phyloP scores from a whole-genome alignment of 1,140 invertebrate genomes.

The Laupala kohalensis region DNA sequence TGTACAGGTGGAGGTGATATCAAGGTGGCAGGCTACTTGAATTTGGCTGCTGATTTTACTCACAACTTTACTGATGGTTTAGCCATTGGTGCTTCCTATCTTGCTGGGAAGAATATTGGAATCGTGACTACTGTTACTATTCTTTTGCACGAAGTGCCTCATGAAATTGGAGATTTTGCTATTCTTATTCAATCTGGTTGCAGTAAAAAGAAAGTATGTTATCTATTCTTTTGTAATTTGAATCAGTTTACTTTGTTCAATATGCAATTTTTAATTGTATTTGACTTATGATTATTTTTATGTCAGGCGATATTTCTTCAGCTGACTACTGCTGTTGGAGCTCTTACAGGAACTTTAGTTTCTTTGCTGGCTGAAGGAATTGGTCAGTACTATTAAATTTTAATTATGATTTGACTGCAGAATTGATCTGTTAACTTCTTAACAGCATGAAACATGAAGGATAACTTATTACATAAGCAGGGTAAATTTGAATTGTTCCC shows the following conservation, averaged over 20 bases:
- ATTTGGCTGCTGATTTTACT: conserved; percentile 86
- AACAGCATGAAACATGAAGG: background rate
- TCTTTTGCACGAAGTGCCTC: conserved; percentile 85
- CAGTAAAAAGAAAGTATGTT: conserved; percentile 61
- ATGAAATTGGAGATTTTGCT: conserved; percentile 97
- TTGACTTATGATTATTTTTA: conserved; percentile 11
- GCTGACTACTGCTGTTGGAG: conserved; percentile 85
- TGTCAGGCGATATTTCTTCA: conserved; percentile 80
- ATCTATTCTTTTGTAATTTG: background rate
- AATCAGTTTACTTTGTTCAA: background rate
- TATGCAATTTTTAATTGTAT: background rate
- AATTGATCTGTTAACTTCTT: background rate
- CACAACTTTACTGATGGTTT: conserved; percentile 97
- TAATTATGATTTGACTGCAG: conserved; percentile 1
- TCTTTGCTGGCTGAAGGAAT: conserved; percentile 65
- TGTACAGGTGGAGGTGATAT: conserved; percentile 46
- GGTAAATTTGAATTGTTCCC: no score
- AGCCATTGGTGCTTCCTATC: conserved; percentile 91
- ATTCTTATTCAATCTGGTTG: conserved; percentile 91
- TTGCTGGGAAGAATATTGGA: conserved; percentile 70
- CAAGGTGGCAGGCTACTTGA: conserved; percentile 86
- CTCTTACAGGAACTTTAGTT: conserved; percentile 75
- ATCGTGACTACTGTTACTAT: conserved; percentile 87
- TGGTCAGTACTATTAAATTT: conserved; percentile 8
- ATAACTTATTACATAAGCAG: background rate